phyloP scores from a whole-genome alignment of 2,797 vertebrate species.

The Luscinia megarhynchos region DNA sequence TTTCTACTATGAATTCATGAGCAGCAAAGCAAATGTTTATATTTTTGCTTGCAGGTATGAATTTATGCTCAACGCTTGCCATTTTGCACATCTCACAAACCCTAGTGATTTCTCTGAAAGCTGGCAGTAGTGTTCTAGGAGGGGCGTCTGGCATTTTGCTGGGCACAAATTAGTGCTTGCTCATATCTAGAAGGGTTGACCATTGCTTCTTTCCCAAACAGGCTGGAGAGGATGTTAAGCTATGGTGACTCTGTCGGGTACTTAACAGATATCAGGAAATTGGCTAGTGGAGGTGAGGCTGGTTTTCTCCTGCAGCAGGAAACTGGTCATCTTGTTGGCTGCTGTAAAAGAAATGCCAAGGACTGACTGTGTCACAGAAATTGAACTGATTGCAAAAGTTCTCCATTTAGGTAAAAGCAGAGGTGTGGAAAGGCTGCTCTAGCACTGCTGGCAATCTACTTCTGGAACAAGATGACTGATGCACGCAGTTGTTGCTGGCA shows the following conservation, averaged over 20 bases:
- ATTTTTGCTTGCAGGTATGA: background rate
- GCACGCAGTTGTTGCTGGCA: background rate
- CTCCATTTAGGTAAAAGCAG: background rate
- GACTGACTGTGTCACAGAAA: background rate
- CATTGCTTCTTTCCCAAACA: background rate
- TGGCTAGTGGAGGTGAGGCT: background rate
- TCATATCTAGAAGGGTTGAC: background rate
- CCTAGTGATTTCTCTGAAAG: background rate
- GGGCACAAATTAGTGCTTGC: background rate
- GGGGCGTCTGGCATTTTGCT: background rate
- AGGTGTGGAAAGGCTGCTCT: background rate
- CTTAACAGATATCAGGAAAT: background rate
- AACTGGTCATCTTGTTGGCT: background rate
- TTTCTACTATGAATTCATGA: background rate
- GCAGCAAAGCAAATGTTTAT: background rate
- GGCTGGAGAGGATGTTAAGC: background rate
- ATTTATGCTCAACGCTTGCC: background rate
- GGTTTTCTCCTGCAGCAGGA: background rate
- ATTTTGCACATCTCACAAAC: background rate
- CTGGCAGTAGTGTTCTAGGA: background rate
- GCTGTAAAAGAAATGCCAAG: background rate
- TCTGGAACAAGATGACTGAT: background rate
- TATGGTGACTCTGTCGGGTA: background rate
- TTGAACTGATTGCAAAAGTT: background rate
- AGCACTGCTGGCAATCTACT: background rate